Conservation (phyloP, 2,113 vertebrate species). For the Corapipo altera region DNA sequence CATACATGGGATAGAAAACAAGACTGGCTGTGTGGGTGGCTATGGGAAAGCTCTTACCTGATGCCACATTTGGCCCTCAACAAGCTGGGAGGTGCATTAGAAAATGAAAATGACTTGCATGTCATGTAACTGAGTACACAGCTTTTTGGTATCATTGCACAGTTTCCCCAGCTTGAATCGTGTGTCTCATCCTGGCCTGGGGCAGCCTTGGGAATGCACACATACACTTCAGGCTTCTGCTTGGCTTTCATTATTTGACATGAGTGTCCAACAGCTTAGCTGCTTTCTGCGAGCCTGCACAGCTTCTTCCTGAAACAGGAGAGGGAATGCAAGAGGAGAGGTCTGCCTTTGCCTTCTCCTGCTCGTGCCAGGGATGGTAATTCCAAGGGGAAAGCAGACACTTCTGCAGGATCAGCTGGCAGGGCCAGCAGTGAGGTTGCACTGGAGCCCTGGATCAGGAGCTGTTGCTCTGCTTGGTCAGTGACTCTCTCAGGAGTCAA, state of each 20-base stretch:
- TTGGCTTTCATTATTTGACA: background rate
- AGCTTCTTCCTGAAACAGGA: background rate
- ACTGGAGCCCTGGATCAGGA: background rate
- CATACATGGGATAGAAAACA: background rate
- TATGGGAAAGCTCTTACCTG: background rate
- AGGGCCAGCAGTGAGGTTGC: background rate
- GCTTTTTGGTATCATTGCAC: background rate
- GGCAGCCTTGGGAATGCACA: background rate
- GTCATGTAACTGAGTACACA: background rate
- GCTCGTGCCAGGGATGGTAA: accelerated
- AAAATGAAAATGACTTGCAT: background rate
- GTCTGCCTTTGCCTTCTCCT: background rate
- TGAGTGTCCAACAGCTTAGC: background rate
- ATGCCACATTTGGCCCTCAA: background rate
- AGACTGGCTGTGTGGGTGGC: accelerated
- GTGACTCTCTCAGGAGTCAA: background rate
- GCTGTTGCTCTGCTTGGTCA: background rate
- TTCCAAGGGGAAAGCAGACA: background rate
- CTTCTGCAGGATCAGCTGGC: background rate
- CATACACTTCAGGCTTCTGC: background rate
- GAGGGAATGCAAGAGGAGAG: background rate
- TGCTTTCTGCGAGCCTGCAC: background rate
- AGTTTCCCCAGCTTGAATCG: background rate
- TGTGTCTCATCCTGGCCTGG: background rate
- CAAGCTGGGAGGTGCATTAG: background rate